Evolutionary conservation across 2,888 invertebrate genomes (phyloP).

Genomic region (Latrodectus hesperus): DNA sequence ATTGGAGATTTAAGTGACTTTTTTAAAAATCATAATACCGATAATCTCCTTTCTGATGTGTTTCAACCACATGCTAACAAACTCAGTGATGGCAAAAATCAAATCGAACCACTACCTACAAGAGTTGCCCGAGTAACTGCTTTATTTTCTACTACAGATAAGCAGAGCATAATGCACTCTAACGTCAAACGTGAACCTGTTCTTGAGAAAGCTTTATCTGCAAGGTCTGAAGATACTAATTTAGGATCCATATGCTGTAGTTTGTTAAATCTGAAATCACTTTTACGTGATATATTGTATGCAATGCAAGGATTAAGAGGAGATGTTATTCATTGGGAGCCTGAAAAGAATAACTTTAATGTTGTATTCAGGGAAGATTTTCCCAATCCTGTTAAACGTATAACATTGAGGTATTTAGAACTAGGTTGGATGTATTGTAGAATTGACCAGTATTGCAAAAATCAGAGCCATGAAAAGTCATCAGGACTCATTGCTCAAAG

Average conservation of each 20-base stretch:
- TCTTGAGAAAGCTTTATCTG: constrained; percentile 18
- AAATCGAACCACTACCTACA: constrained; percentile 12
- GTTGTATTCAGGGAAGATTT: constrained; percentile 69
- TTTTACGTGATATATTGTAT: constrained; percentile 83
- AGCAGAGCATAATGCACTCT: neutral
- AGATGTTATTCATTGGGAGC: constrained; percentile 74
- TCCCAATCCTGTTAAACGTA: constrained; percentile 78
- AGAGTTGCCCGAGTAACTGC: constrained; percentile 44
- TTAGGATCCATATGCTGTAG: constrained; percentile 42
- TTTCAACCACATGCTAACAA: constrained; percentile 31
- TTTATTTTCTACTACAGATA: constrained; percentile 52
- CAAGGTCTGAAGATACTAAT: constrained; percentile 43
- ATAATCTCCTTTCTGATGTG: neutral
- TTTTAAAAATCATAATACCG: constrained; percentile 44
- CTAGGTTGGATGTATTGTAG: constrained; percentile 90
- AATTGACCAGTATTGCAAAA: constrained; percentile 86
- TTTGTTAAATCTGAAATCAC: constrained; percentile 72
- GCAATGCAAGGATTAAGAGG: constrained; percentile 92
- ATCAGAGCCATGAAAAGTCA: constrained; percentile 80
- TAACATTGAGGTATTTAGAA: constrained; percentile 86
- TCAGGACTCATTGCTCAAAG: constrained; percentile 86
- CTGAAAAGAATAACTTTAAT: constrained; percentile 71
- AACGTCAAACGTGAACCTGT: constrained; percentile 26
- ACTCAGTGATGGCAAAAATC: constrained; percentile 13
- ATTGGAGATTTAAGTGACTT: constrained; percentile 29